Evolutionary conservation across 1,140 invertebrate species (phyloP).

Genomic region (Planococcus citri): DNA sequence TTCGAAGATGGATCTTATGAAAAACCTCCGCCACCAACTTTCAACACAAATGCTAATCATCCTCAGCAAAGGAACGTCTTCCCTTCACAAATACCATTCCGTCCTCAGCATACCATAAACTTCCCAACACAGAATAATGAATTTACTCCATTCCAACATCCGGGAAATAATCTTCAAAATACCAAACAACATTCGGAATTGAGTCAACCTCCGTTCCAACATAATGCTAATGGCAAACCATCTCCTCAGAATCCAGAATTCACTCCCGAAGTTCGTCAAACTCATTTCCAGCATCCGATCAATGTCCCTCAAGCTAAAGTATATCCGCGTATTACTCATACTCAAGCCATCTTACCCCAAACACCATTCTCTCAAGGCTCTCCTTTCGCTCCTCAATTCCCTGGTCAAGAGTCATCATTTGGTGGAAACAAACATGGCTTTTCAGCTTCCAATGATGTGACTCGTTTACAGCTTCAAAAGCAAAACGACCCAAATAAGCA

Average conservation of each 20-base stretch:
- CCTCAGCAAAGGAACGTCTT: neutral
- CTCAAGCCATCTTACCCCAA: neutral
- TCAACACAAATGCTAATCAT: neutral
- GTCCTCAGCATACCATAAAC: slow-evolving; percentile 17
- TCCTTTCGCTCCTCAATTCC: neutral
- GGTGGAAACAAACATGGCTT: neutral
- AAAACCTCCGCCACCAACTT: neutral
- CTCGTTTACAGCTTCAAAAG: neutral
- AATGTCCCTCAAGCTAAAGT: neutral
- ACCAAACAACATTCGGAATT: neutral
- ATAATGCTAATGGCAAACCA: neutral
- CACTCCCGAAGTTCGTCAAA: neutral
- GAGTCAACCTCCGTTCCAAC: neutral
- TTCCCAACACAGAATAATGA: neutral
- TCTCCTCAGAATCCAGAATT: neutral
- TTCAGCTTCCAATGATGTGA: neutral
- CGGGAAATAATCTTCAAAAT: neutral
- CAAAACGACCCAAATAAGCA: neutral
- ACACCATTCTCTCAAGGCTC: neutral
- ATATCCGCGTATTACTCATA: neutral
- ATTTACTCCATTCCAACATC: neutral
- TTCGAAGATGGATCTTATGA: slow-evolving; percentile 6
- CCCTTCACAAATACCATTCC: slow-evolving; percentile 17
- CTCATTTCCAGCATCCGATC: neutral
- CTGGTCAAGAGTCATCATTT: neutral